Evolutionary conservation across 2,888 invertebrate genomes (phyloP).

Genomic region (Parnassius orleans): DNA sequence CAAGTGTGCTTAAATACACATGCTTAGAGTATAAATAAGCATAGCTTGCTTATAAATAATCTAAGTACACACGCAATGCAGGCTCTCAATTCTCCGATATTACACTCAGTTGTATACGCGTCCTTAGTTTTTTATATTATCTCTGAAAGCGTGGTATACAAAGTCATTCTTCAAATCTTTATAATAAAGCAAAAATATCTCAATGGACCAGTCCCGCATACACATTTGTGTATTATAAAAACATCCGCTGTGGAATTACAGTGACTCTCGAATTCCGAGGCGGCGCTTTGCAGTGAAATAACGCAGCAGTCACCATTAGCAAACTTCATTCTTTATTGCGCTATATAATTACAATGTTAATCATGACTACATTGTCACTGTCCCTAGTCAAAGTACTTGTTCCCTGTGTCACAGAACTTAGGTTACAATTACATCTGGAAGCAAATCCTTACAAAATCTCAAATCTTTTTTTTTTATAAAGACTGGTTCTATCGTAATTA

Average conservation of each 20-base stretch:
- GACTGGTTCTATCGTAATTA: too few species aligned
- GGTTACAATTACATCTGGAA: too few species aligned
- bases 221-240: conserved; percentile 5
- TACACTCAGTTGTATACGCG: background rate
- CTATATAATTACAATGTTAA: background rate
- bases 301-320: background rate
- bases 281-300: background rate
- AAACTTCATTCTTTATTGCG: conserved; percentile 1
- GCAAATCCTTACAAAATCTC: too few species aligned
- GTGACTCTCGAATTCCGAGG: background rate
- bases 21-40: too few species aligned
- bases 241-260: conserved; percentile 7
- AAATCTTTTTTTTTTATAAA: too few species aligned
- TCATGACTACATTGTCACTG: too few species aligned
- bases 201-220: conserved; percentile 12
- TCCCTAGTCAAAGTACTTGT: too few species aligned
- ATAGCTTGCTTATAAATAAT: too few species aligned
- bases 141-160: conserved; percentile 3
- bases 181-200: conserved; percentile 25
- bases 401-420: too few species aligned
- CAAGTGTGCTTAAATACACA: too few species aligned
- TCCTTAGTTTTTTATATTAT: conserved; percentile 10
- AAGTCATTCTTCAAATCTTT: conserved; percentile 16
- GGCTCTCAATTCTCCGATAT: background rate
- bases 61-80: too few species aligned